These are phyloP conservation scores for Melipona bicolor DNA, from an alignment of 2,888 invertebrate species.

Conservation along the genomic window DNA sequence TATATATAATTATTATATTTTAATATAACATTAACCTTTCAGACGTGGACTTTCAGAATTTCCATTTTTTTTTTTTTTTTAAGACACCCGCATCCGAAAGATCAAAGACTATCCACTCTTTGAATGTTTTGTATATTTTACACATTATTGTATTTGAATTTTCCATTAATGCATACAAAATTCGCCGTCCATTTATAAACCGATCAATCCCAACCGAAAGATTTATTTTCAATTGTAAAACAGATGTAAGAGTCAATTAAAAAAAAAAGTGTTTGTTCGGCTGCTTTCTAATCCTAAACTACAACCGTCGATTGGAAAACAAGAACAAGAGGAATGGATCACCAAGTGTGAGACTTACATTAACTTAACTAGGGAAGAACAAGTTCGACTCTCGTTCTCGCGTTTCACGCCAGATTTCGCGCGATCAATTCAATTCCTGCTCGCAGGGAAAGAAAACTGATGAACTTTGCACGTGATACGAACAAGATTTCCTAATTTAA, in stretches of 20 bases:
- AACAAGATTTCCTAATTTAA: neutral
- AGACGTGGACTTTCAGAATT: too few species aligned
- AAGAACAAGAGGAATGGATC: constrained; percentile 13
- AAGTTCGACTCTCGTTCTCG: neutral
- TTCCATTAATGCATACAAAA: too few species aligned
- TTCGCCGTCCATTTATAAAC: neutral
- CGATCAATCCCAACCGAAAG: neutral
- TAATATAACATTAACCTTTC: too few species aligned
- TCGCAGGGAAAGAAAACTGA: neutral
- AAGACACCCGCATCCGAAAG: too few species aligned
- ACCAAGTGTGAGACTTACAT: constrained; percentile 8
- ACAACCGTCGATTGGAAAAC: constrained; percentile 13
- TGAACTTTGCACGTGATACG: constrained; percentile 6
- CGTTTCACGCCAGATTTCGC: constrained; percentile 5
- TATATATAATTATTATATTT: too few species aligned
- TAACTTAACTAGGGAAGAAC: constrained; percentile 4
- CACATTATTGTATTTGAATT: neutral
- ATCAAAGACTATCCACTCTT: too few species aligned
- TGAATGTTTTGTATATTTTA: neutral
- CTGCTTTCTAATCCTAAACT: constrained; percentile 30
- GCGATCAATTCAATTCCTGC: neutral
- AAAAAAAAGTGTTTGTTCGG: neutral
- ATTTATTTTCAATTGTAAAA: neutral
- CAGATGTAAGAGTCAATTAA: neutral
- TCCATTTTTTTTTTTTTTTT: too few species aligned